Base-by-base conservation (phyloP, 2,797 vertebrate genomes). In the Mus minutoides region DNA sequence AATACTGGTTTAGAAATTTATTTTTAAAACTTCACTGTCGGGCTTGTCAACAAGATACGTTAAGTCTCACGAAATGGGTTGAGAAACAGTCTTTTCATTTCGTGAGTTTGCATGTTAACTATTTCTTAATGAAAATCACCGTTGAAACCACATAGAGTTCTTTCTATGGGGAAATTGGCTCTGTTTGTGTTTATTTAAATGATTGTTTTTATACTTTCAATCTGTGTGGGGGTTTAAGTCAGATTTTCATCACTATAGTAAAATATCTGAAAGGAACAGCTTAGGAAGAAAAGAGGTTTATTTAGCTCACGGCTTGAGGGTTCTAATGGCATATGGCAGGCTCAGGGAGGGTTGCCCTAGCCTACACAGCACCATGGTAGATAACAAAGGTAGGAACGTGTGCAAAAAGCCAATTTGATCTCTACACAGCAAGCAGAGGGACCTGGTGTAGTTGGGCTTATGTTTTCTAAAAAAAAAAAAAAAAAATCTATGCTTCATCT, bases 31-130 rank as follows among this genome's bases (percentile, higher is more conserved):
- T 93, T 96, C 17, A 82, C 40, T 73, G 4, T 82, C 21, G 83
- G 64, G 7, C 78, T 94, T 88, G 49, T 80, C 34, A 34, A 34
- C 13, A 60, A 58, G 80, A 43, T 79, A 49, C 9, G 6, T 52
- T 75, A 54, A 21, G 16, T 78, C 76, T 90, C 16, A 37, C 58
- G 77, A 91, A 83, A 78, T 75, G 60, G 88, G 26, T 40, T 95
- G 46, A 71, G 13, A 93, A 79, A 8, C 75, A 2, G 87, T 87
- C 34, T 88, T 91, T 91, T 43, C n/a, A 43, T 87, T 94, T 94
- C 93, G 69, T 96, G 69, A 90, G 56, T 69, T 83, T 96, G 62
- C 40, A 19, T 93, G 10, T 78, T 87, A 83, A 88, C 62, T 88
- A 54, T 8, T 67, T 14, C 24, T 80, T 88, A 88, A n/a, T 69